Conservation (phyloP, 2,888 invertebrate species). For the Brenthis hecate region DNA sequence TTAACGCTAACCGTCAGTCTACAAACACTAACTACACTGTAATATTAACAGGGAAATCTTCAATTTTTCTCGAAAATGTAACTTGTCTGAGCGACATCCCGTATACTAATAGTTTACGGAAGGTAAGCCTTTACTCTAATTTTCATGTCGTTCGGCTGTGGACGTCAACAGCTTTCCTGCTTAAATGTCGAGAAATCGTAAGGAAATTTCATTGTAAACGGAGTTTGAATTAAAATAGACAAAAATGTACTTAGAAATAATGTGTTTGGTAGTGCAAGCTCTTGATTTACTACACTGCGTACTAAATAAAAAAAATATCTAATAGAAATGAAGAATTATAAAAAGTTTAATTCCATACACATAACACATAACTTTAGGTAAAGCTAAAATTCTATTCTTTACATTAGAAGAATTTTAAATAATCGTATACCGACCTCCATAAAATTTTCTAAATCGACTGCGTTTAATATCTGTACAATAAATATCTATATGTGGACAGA, state of each 20-base stretch:
- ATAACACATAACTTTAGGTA: too few species aligned
- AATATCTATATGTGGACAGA: too few species aligned
- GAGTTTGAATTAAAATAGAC: neutral
- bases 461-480: too few species aligned
- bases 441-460: too few species aligned
- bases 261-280: too few species aligned
- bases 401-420: too few species aligned
- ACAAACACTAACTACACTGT: neutral
- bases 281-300: too few species aligned
- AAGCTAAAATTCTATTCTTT: too few species aligned
- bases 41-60: constrained; percentile 22
- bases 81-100: constrained; percentile 31
- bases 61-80: constrained; percentile 34
- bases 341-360: neutral
- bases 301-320: neutral
- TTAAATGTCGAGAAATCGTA: constrained; percentile 49
- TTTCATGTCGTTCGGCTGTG: constrained; percentile 45
- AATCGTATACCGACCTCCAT: too few species aligned
- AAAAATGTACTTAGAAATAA: neutral
- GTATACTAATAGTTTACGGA: constrained; percentile 39
- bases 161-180: constrained; percentile 45
- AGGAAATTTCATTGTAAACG: constrained; percentile 25
- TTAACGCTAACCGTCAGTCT: neutral
- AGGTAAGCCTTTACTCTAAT: constrained; percentile 50
- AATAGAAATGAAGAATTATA: neutral